A percentile compares a stretch with the other conserved stretches of the same genome.
phyloP scores from a whole-genome alignment of 2,113 vertebrate genomes.

The Phylloscopus trochilus region DNA sequence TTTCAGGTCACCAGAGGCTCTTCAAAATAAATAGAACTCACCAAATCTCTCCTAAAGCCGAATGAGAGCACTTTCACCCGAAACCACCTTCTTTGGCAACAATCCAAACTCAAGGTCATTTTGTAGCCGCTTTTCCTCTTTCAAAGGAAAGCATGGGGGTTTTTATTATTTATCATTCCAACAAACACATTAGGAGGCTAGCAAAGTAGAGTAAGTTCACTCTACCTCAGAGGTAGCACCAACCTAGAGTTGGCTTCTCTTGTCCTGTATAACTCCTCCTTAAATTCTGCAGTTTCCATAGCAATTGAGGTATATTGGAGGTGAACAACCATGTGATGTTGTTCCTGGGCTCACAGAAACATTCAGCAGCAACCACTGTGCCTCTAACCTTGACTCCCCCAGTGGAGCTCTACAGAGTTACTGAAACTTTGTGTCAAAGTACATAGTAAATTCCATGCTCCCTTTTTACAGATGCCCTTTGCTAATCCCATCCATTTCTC shows the following conservation, averaged over 20 bases:
- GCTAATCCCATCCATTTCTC: background rate
- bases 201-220: background rate
- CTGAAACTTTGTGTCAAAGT: background rate
- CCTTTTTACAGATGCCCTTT: background rate
- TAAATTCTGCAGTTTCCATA: background rate
- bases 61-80: background rate
- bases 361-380: background rate
- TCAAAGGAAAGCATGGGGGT: background rate
- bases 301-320: background rate
- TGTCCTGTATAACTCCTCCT: background rate
- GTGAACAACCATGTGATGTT: background rate
- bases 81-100: background rate
- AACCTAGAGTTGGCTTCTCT: background rate
- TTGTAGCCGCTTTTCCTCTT: background rate
- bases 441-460: fast-evolving
- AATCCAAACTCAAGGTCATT: background rate
- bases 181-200: background rate
- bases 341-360: background rate
- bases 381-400: background rate
- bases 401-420: background rate
- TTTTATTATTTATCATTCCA: background rate
- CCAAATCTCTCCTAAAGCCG: background rate
- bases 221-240: background rate
- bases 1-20: background rate
- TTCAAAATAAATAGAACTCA: background rate